Conservation (phyloP, 1,140 invertebrate genomes). For the Cydia amplana region DNA sequence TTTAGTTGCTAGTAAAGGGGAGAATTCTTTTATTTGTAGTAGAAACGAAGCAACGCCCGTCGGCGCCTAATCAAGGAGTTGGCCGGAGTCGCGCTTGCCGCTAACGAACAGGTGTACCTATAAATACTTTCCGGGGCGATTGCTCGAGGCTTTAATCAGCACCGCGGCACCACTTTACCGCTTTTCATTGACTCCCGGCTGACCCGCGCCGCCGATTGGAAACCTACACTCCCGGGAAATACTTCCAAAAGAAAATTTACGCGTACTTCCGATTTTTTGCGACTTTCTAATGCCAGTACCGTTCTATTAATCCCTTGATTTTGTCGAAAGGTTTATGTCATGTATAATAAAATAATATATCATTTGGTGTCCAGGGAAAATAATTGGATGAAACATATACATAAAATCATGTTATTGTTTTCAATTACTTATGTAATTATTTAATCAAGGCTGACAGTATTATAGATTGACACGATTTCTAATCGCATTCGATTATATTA, state of each 20-base stretch:
- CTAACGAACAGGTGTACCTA: conserved; percentile 79
- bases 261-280: conserved; percentile 53
- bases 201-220: conserved; percentile 73
- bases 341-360: too few relatives aligned
- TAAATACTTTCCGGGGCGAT: conserved; percentile 78
- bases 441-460: too few relatives aligned
- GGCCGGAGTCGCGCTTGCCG: conserved; percentile 61
- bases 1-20: conserved; percentile 61
- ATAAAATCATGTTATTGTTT: too few relatives aligned
- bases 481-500: too few relatives aligned
- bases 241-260: conserved; percentile 66
- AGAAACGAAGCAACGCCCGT: conserved; percentile 68
- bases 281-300: conserved; percentile 35
- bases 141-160: conserved; percentile 78
- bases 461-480: too few relatives aligned
- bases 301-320: conserved; percentile 44
- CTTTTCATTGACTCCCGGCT: conserved; percentile 76
- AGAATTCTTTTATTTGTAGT: conserved; percentile 76
- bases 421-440: too few relatives aligned
- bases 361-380: too few relatives aligned
- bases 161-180: conserved; percentile 74
- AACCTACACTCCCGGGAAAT: conserved; percentile 71
- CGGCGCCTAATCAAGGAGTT: conserved; percentile 78
- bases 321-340: not conserved
- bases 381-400: too few relatives aligned